Base-by-base conservation (phyloP, 2,113 vertebrate species). In the Pygoscelis antarcticus region DNA sequence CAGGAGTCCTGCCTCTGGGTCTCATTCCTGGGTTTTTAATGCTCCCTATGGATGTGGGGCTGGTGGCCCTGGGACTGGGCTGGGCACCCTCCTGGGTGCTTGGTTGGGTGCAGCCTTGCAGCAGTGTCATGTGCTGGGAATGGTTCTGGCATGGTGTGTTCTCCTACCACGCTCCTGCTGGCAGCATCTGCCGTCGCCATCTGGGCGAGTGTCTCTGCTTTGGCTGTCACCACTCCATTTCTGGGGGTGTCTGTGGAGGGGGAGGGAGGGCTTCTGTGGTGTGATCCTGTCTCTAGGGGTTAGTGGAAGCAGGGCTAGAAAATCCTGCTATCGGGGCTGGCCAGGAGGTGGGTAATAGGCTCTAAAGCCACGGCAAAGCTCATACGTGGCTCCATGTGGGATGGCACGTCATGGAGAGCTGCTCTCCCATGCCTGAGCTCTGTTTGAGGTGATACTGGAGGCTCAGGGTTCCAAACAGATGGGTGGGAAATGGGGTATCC, bases 371-470 rank as follows among this genome's bases (percentile, higher is more conserved):
- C 10, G 10, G 52, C 9, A 3, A 60, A 61, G 18, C 46, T 57
- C 16, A 2, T 2, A 13, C 0, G 0, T 52, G 29, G 54, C 22
- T 44, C 55, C 10, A 0, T 4, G 42, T 49, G 29, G 49, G 29
- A 32, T 30, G 40, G 7, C 8, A 3, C 1, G 3, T 11, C 54
- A 6, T 6, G 34, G 29, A 38, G 16, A 47, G 15, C 46, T 55
- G 66, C 27, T 60, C 12, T 51, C 13, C 29, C 10, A 16, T 54
- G 47, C 29, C 78, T 64, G 55, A 69, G 40, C 32, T 42, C 30
- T 11, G 4, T 3, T 7, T 2, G 12, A 9, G 32, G n/a, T n/a
- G 25, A 30, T 14, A 13, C 22, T 2, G 0, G 51, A 29, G 38
- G 38, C 15, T 76, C 26, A 23, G 55, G 40, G 14, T 34, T 60